Evolutionary conservation across 2,888 invertebrate species (phyloP), one percentile per base, ranked within the genome.

Genomic region (Lymantria monacha): DNA sequence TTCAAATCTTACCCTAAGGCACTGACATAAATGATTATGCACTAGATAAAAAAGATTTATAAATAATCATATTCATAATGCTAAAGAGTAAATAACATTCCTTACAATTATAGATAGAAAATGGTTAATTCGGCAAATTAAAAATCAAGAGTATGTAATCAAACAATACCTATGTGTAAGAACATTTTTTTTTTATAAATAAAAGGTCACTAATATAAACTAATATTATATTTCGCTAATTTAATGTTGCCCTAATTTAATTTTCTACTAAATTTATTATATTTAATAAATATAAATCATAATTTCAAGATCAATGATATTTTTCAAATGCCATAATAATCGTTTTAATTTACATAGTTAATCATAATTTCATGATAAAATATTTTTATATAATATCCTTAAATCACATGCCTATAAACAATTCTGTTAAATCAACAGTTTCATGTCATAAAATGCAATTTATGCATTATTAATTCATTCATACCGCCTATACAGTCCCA

Each of bases 1-100:
- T 79, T 74, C 72, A 79, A 84, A 83, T 76, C 81, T 83, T 84
- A 88, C 77, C 80, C 85, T 85, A 89, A 88, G 87, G 87, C 88
- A 88, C 87, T 88, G 87, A 83, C 78, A 85, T 72, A 85, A 88
- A 86, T 74, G 76, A 83, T 87, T 81, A 86, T 79, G 81, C 76
- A 73, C 81, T 83, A 85, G 72, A 72, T 83, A 82, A 73, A 78
- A 76, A 70, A 70, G 74, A 76, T 75, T 72, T 74, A 80, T 79
- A 84, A 81, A 84, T 83, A 82, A 84, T 78, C 79, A 57, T 67
- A 66, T 22, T 3, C 22, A 22, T 78, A 81, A 73, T 73, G 80
- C 77, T 83, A 84, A 82, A 84, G 79, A 83, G 82, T 85, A 85
- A 84, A 85, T 84, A 86, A 87, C 85, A 85, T 85, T 83, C 79